Conservation (phyloP, 2,113 vertebrate genomes). For the Cavia porcellus region DNA sequence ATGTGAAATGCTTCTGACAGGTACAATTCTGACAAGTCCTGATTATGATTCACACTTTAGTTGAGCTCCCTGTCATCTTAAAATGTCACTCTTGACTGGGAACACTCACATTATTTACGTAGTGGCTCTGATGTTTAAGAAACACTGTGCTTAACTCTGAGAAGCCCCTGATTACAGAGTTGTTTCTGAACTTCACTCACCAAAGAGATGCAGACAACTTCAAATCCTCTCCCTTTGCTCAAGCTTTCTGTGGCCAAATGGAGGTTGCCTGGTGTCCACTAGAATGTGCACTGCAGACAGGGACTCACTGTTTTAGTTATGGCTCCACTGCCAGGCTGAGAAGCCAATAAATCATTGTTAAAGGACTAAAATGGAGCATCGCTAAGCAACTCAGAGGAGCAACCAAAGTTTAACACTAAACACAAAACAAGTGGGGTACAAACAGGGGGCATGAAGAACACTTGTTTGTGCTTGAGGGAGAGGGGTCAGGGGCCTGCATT, state of each 20-base stretch:
- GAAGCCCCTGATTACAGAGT: background rate
- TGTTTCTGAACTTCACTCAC: background rate
- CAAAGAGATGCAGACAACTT: background rate
- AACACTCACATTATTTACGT: slow-evolving; percentile 48
- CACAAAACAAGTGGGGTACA: background rate
- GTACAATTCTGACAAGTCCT: background rate
- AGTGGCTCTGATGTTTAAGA: slow-evolving; percentile 48
- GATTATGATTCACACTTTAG: background rate
- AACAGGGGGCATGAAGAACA: background rate
- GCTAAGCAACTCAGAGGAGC: background rate
- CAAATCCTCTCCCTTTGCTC: background rate
- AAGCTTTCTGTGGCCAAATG: background rate
- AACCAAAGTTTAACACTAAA: background rate
- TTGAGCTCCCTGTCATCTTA: slow-evolving; percentile 15
- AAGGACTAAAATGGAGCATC: background rate
- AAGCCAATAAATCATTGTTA: background rate
- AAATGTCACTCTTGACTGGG: slow-evolving; percentile 43
- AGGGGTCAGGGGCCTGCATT: background rate
- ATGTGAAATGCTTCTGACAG: background rate
- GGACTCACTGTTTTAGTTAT: background rate
- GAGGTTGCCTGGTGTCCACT: background rate
- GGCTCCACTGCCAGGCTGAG: background rate
- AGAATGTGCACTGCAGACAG: background rate
- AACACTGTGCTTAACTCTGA: background rate
- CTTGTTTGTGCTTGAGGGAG: background rate